A percentile compares a stretch with the other conserved stretches of the same genome.
These are phyloP conservation scores for Nowickia ferox DNA, from an alignment of 2,888 invertebrate genomes.

Conservation along the genomic window DNA sequence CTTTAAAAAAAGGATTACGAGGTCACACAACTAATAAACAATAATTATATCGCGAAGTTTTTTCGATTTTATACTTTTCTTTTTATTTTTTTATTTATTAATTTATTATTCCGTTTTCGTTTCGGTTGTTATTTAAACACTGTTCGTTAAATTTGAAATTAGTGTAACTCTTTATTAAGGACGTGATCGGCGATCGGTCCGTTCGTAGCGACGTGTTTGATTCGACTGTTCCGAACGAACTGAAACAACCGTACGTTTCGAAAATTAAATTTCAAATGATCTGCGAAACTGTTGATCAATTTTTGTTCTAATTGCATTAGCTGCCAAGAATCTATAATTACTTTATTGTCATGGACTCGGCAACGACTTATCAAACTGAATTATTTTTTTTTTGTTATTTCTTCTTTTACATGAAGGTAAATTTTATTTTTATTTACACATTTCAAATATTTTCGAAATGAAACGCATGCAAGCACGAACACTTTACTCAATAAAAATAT, in stretches of 20 bases:
- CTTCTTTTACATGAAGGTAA: constrained; percentile 59
- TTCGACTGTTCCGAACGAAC: constrained; percentile 71
- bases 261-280: constrained; percentile 83
- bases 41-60: constrained; percentile 67
- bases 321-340: constrained; percentile 78
- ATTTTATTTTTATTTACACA: constrained; percentile 61
- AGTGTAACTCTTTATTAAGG: constrained; percentile 66
- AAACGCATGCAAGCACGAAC: constrained; percentile 49
- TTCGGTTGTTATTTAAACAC: constrained; percentile 72
- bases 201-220: constrained; percentile 66
- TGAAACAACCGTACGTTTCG: constrained; percentile 82
- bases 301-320: constrained; percentile 71
- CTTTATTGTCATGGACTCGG: constrained; percentile 74
- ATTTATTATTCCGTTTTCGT: constrained; percentile 73
- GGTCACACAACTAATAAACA: constrained; percentile 61
- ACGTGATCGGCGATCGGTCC: constrained; percentile 71
- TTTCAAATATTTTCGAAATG: constrained; percentile 37
- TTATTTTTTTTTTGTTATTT: constrained; percentile 37
- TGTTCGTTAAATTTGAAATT: constrained; percentile 77
- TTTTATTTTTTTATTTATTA: background rate
- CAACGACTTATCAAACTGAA: constrained; percentile 66
- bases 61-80: constrained; percentile 74
- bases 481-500: constrained; percentile 17
- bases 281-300: constrained; percentile 73
- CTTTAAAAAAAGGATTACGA: constrained; percentile 68